Evolutionary conservation across 30 jellyfish, hydroid and myxozoan species (phyloP), one percentile per base, ranked within the genome.

Genomic region (Aurelia aurita): DNA sequence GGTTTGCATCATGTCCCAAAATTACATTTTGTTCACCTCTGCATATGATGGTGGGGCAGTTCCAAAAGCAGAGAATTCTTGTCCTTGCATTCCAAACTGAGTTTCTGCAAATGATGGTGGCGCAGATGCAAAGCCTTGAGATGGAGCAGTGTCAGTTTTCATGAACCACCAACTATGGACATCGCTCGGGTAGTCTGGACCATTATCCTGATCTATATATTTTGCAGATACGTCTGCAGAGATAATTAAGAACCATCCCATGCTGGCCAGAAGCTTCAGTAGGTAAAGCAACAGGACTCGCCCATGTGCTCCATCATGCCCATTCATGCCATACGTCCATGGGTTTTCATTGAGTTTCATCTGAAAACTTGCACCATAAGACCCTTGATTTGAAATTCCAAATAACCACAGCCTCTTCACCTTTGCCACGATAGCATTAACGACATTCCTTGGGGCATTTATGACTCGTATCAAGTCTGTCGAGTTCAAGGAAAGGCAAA

Each of bases 191-290:
- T 79, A 68, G 53, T 67, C 94, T 14, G 89, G 89, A 5, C 89
- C 90, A 20, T 79, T 47, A 7, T 69, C 94, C 34, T 88, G 89
- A 21, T 69, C 62, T 12, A 58, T 29, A 16, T 31, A 88, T 58
- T 80, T 88, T 27, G 97, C 89, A 2, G 86, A 69, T 11, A 88
- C 86, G 79, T 88, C 97, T n/a, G 89, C 94, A 0, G 97, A 79
- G 34, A 77, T 46, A 39, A 58, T 82, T 34, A 88, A 34, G 54
- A 27, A 46, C 94, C 97, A 88, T 7, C 97, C 97, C 61, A 35
- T 58, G 39, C 63, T 69, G 31, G 90, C 90, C 5, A 54, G 66
- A 18, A 51, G 35, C 20, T 49, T 35, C n/a, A 87, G 51, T 16
- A 87, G 53, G 29, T 72, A 34, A 14, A 57, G 15, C 67, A 87